Evolutionary conservation across 2,888 invertebrate genomes (phyloP), one percentile per base, ranked within the genome.

Genomic region (Meiosimyza decipiens): DNA sequence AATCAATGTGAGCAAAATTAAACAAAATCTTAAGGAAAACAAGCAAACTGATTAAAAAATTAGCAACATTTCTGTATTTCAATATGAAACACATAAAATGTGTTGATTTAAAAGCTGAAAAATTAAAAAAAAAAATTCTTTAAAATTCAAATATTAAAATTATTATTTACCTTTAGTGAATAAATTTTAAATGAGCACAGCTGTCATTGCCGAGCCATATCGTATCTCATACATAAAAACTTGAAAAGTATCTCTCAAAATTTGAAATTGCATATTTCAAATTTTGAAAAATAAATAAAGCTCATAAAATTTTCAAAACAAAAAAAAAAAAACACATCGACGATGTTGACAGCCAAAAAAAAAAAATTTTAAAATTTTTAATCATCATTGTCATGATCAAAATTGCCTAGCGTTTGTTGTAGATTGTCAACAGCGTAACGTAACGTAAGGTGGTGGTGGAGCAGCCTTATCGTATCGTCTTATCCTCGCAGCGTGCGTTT

Each of bases 331-430:
- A 55, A 22, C 4, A 55, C 57, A 12, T 16, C 57, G 9, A 40
- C 40, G 9, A 40, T 40, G 40, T 40, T 9, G 40, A 40, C 40
- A 40, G 40, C 60, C 28, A 28, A 9, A 60, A 28, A 28, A 60
- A 18, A 12, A 28, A 28, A 7, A 59, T 51, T 28, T 59, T 54
- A 50, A 69, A 69, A 59, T 51, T 40, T 69, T 49, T 47, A 22
- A 63, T 52, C 50, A 51, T 60, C 50, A 51, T 60, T 60, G 60
- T 62, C 54, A 16, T 22, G 50, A 65, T 66, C 40, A 16, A 28
- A 28, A 40, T 16, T 33, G 66, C 66, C 52, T 66, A 55, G 33
- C 52, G 66, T 52, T 66, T 33, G 54, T 66, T 54, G 66, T 54
- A 33, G 28, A 40, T 55, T 54, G 66, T 22, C 54, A n/a, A n/a